phyloP scores from a whole-genome alignment of 2,797 vertebrate species.

The Streptopelia turtur region DNA sequence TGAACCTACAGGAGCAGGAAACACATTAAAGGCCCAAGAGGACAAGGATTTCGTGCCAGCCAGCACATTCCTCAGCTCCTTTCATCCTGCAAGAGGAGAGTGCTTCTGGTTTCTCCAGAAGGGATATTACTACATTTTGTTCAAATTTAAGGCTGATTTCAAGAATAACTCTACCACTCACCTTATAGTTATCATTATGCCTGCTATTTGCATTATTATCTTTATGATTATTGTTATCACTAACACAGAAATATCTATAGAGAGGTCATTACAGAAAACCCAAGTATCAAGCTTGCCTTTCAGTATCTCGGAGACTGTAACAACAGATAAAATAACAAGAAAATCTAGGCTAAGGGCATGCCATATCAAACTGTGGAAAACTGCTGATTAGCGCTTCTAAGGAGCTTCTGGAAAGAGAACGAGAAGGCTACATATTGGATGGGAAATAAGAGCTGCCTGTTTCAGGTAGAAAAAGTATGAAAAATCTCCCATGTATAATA shows the following conservation, averaged over 20 bases:
- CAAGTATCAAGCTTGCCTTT: background rate
- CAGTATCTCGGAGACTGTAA: background rate
- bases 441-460: background rate
- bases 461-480: background rate
- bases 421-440: background rate
- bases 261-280: background rate
- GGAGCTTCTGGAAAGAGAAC: background rate
- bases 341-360: background rate
- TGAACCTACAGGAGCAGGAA: constrained; percentile 79
- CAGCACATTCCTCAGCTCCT: constrained; percentile 74
- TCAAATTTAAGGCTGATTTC: constrained; percentile 51
- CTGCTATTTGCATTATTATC: background rate
- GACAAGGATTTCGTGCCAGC: constrained; percentile 64
- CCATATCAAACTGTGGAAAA: background rate
- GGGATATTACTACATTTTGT: constrained; percentile 18
- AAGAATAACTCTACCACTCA: constrained; percentile 43
- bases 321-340: background rate
- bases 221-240: background rate
- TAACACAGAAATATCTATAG: background rate
- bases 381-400: background rate
- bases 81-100: constrained; percentile 69
- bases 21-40: constrained; percentile 75
- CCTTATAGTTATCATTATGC: constrained; percentile 14
- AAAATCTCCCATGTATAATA: background rate
- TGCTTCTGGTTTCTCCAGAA: constrained; percentile 42